A percentile compares a stretch with the other conserved stretches of the same genome.
These are phyloP conservation scores for Cryptotermes secundus DNA, from an alignment of 1,140 invertebrate genomes.

Conservation along the genomic window DNA sequence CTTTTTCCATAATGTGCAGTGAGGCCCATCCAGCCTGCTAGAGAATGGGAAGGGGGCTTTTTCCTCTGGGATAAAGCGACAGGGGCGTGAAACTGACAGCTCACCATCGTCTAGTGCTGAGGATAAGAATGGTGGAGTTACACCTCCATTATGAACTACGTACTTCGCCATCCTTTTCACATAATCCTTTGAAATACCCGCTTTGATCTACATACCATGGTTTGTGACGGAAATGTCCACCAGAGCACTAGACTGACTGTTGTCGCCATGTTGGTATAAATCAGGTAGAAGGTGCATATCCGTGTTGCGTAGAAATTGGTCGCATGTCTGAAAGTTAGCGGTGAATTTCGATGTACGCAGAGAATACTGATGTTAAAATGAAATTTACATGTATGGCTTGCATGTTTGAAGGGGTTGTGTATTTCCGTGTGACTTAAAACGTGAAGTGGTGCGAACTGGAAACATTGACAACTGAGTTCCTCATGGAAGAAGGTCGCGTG, in stretches of 20 bases:
- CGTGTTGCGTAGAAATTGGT: neutral
- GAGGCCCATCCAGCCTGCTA: no score
- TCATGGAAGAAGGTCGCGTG: conserved; percentile 13
- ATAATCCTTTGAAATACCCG: no score
- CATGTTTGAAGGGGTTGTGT: neutral
- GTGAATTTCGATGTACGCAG: neutral
- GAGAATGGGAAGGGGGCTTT: no score
- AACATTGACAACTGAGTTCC: neutral
- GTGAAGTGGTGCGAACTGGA: neutral
- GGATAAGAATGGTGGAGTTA: no score
- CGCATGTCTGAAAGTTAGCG: neutral
- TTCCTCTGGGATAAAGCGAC: no score
- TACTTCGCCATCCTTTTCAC: no score
- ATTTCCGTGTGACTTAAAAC: neutral
- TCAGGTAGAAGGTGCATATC: neutral
- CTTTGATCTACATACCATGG: no score
- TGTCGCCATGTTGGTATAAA: neutral
- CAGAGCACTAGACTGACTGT: neutral
- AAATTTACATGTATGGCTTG: neutral
- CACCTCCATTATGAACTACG: no score
- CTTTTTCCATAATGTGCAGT: no score
- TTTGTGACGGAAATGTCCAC: neutral
- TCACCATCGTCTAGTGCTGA: no score
- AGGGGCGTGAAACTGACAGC: no score
- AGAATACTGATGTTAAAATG: neutral